phyloP scores from a whole-genome alignment of 2,797 vertebrate genomes.

The Bufotes viridis region DNA sequence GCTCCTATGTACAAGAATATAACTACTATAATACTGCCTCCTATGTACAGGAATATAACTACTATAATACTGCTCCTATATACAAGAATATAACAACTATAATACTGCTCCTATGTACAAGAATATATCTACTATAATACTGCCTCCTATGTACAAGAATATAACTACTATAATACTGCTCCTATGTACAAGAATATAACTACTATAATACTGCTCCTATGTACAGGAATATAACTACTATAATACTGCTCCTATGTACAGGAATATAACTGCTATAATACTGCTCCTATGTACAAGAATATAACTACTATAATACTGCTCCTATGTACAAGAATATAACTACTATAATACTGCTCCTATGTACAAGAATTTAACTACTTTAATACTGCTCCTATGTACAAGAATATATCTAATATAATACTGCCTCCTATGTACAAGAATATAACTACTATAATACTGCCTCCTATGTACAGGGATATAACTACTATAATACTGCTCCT shows the following conservation, averaged over 20 bases:
- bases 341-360: background rate
- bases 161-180: slow-evolving; percentile 1
- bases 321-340: background rate
- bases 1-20: background rate
- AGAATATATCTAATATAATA: background rate
- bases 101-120: background rate
- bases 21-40: background rate
- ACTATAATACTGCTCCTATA: background rate
- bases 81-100: slow-evolving; percentile 9
- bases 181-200: background rate
- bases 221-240: slow-evolving; percentile 4
- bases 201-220: background rate
- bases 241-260: background rate
- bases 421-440: background rate
- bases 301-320: slow-evolving; percentile 6
- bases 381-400: background rate
- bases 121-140: background rate
- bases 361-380: background rate
- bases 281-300: background rate
- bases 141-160: background rate
- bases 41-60: background rate
- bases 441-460: background rate
- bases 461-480: background rate
- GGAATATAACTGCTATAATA: slow-evolving; percentile 6
- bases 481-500: no score